Percentiles rank a stretch among this genome's conserved stretches.
Conservation (phyloP, 1,140 invertebrate genomes). For the Drosophila tristis region DNA sequence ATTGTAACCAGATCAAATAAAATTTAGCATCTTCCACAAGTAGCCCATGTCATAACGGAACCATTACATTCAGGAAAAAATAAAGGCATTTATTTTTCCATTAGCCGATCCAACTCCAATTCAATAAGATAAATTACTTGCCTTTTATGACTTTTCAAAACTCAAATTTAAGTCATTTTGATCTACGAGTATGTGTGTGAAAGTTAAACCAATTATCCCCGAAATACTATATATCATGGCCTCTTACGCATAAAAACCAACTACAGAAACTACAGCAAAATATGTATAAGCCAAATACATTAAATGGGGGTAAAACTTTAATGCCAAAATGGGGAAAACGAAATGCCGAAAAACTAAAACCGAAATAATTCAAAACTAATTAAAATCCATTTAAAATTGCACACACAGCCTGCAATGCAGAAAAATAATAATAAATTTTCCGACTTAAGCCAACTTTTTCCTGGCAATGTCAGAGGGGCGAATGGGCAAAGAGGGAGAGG, state of each 20-base stretch:
- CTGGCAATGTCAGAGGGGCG: neutral
- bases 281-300: slow-evolving; percentile 22
- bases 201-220: slow-evolving; percentile 17
- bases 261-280: slow-evolving; percentile 36
- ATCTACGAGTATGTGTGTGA: neutral
- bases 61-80: no score
- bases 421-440: slow-evolving; percentile 65
- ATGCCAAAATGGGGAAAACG: slow-evolving; percentile 38
- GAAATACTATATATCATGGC: slow-evolving; percentile 9
- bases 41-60: no score
- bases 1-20: no score
- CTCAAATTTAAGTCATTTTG: slow-evolving; percentile 1
- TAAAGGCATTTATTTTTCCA: no score
- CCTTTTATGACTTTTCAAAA: no score
- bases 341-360: slow-evolving; percentile 41
- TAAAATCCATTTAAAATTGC: slow-evolving; percentile 63
- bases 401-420: slow-evolving; percentile 42
- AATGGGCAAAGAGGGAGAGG: no score
- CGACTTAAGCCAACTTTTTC: slow-evolving; percentile 52
- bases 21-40: no score
- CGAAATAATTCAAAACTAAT: slow-evolving; percentile 65
- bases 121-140: no score
- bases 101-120: no score
- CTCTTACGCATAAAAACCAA: slow-evolving; percentile 1
- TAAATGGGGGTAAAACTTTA: slow-evolving; percentile 36